Evolutionary conservation across 2,113 vertebrate species (phyloP).

Genomic region (Melanerpes formicivorus): DNA sequence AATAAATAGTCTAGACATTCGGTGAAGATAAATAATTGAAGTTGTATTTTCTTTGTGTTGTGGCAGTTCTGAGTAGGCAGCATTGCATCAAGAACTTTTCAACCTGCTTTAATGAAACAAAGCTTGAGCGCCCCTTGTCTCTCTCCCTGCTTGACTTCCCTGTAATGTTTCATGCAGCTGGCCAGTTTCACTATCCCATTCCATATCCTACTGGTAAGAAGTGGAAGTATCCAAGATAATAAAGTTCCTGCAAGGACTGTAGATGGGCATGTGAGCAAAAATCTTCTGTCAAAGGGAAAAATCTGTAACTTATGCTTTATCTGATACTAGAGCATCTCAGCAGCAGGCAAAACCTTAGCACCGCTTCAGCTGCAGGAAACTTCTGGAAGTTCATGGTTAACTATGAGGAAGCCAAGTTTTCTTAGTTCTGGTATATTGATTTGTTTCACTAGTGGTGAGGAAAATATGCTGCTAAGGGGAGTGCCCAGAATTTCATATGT

Average conservation of each 20-base stretch:
- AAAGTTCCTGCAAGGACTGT: not conserved
- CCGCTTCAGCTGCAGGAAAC: rapidly evolving
- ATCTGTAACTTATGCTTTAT: rapidly evolving
- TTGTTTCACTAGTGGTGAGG: not conserved
- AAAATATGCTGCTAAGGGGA: not conserved
- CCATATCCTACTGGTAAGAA: not conserved
- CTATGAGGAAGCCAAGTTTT: not conserved
- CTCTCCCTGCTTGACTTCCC: not conserved
- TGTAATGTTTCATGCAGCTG: not conserved
- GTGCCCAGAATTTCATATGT: rapidly evolving
- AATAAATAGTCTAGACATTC: not conserved
- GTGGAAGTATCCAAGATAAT: not conserved
- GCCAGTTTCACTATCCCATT: not conserved
- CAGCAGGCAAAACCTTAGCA: not conserved
- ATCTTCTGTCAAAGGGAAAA: not conserved
- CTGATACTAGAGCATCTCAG: not conserved
- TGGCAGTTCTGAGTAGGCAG: not conserved
- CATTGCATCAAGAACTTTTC: not conserved
- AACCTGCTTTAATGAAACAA: not conserved
- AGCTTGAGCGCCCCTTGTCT: not conserved
- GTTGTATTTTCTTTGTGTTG: not conserved
- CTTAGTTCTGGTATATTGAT: not conserved
- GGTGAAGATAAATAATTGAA: not conserved
- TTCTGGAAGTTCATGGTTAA: not conserved
- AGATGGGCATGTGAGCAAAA: not conserved